Conservation (phyloP, 2,797 vertebrate species). For the Acipenser transmontanus region DNA sequence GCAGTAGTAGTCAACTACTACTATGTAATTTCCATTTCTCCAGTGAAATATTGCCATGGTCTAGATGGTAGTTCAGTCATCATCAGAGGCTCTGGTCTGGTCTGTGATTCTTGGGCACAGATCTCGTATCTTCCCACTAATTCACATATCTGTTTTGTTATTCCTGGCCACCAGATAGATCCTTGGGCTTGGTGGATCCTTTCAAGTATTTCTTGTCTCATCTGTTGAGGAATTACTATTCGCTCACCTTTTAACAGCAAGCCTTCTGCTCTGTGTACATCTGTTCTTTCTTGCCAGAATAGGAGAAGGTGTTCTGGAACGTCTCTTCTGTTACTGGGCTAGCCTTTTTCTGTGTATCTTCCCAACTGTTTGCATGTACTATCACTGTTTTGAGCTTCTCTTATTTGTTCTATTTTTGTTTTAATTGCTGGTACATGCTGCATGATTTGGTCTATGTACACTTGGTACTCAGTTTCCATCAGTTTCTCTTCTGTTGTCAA, state of each 20-base stretch:
- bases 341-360: background rate
- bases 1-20: background rate
- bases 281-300: background rate
- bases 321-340: background rate
- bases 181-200: background rate
- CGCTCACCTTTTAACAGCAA: too few species aligned
- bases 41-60: background rate
- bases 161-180: background rate
- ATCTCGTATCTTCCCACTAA: background rate
- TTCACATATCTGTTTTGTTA: background rate
- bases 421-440: too few species aligned
- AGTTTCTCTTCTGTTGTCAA: too few species aligned
- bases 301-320: background rate
- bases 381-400: background rate
- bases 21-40: background rate
- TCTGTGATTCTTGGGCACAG: background rate
- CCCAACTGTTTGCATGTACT: background rate
- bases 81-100: background rate
- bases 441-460: too few species aligned
- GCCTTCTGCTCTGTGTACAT: background rate
- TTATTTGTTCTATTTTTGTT: background rate
- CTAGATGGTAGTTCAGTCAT: background rate
- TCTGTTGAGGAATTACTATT: too few species aligned
- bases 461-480: too few species aligned
- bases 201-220: too few species aligned